Evolutionary conservation across 2,888 invertebrate genomes (phyloP).

Genomic region (Zonitis immaculata): DNA sequence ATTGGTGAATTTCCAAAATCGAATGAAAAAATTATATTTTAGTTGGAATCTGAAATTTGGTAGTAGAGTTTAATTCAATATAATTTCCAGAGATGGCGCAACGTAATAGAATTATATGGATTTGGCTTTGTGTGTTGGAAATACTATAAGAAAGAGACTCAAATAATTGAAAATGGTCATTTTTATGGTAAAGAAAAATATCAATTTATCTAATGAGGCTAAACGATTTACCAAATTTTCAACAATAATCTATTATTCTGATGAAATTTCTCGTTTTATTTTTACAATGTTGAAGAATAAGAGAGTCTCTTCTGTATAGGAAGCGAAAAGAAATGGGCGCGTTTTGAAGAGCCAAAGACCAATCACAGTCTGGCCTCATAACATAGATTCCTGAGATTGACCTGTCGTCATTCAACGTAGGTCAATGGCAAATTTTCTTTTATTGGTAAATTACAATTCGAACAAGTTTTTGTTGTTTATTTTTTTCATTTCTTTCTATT

Average conservation of each 20-base stretch:
- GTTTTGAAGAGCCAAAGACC: conserved; percentile 11
- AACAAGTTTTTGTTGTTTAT: background rate
- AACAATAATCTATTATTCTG: no score
- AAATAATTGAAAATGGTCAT: no score
- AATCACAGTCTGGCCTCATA: conserved; percentile 17
- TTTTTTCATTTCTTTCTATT: background rate
- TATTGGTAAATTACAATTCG: conserved; percentile 11
- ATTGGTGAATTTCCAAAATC: no score
- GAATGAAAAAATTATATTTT: no score
- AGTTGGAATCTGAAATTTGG: no score
- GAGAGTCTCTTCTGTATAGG: background rate
- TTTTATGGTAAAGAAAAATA: no score
- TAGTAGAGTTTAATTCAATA: background rate
- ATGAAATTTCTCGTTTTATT: background rate
- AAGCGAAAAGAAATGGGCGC: conserved; percentile 6
- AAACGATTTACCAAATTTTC: no score
- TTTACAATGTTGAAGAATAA: background rate
- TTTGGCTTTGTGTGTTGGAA: no score
- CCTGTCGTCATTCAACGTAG: conserved; percentile 17
- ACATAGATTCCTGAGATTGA: conserved; percentile 18
- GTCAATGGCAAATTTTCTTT: conserved; percentile 20
- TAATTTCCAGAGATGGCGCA: background rate
- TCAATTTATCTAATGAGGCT: no score
- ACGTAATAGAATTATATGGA: no score
- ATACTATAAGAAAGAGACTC: no score